Evolutionary conservation across 2,888 invertebrate genomes (phyloP).

Genomic region (Ramazzottius varieornatus): DNA sequence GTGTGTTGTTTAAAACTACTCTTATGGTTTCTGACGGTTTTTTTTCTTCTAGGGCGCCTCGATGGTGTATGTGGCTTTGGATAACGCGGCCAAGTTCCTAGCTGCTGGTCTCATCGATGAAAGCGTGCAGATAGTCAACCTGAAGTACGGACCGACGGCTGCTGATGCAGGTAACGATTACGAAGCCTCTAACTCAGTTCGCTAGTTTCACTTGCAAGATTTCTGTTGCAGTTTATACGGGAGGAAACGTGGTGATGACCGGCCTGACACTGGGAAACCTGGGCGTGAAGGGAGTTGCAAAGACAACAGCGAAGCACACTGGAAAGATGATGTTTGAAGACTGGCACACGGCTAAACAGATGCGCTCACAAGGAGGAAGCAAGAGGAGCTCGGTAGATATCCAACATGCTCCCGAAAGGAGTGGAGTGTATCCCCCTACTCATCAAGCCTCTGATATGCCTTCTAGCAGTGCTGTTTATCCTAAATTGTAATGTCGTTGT

Average conservation of each 20-base stretch:
- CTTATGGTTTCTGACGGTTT: too few species aligned
- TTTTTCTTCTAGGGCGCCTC: too few species aligned
- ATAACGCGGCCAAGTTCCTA: conserved; percentile 37
- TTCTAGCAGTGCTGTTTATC: too few species aligned
- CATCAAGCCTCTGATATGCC: too few species aligned
- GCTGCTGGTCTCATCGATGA: conserved; percentile 37
- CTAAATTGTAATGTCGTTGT: too few species aligned
- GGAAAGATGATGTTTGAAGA: conserved; percentile 31
- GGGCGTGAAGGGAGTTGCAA: conserved; percentile 38
- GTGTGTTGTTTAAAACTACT: too few species aligned
- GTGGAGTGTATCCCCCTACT: too few species aligned
- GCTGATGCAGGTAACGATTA: too few species aligned
- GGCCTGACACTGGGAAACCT: conserved; percentile 37
- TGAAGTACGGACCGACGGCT: conserved; percentile 32
- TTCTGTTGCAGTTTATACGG: too few species aligned
- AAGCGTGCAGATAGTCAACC: conserved; percentile 42
- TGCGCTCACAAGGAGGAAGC: too few species aligned
- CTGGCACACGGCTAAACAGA: conserved; percentile 9
- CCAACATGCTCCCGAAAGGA: too few species aligned
- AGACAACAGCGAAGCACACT: conserved; percentile 34
- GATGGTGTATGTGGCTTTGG: conserved; percentile 37
- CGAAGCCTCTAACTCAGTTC: neutral
- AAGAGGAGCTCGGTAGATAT: too few species aligned
- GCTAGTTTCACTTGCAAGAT: neutral
- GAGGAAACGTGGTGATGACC: conserved; percentile 40